Conservation (phyloP, 1,140 invertebrate genomes). For the Drosophila rufa region DNA sequence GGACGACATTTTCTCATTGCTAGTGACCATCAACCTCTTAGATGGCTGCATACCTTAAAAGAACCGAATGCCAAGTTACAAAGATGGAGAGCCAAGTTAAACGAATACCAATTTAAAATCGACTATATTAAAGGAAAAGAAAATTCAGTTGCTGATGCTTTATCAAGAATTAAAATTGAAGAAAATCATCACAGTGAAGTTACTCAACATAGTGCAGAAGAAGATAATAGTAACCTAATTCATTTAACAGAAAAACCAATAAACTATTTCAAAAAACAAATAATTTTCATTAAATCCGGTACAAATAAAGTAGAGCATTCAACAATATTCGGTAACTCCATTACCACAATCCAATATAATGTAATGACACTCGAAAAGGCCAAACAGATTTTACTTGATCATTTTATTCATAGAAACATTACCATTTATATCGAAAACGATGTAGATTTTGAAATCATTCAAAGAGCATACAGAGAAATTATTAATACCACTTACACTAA, state of each 20-base stretch:
- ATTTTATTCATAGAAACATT: too few relatives aligned
- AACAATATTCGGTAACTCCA: conserved; percentile 11
- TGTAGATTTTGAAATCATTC: too few relatives aligned
- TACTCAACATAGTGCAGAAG: not conserved
- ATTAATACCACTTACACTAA: too few relatives aligned
- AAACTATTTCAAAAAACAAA: not conserved
- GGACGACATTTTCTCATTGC: not conserved
- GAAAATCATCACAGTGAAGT: not conserved
- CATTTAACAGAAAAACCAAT: too few relatives aligned
- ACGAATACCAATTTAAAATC: not conserved
- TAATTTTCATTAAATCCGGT: conserved; percentile 1
- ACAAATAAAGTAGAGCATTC: conserved; percentile 2
- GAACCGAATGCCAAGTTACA: conserved; percentile 4
- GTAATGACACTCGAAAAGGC: not conserved
- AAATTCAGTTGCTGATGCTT: too few relatives aligned
- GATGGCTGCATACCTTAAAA: conserved; percentile 3
- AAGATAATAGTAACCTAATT: not conserved
- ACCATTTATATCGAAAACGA: too few relatives aligned
- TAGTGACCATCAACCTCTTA: too few relatives aligned
- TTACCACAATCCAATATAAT: conserved; percentile 11
- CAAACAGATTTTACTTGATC: too few relatives aligned
- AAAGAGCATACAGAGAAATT: too few relatives aligned
- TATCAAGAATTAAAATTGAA: too few relatives aligned
- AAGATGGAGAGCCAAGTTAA: conserved; percentile 4
- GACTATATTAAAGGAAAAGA: too few relatives aligned